phyloP scores from a whole-genome alignment of 2,888 invertebrate species.

The Orthosia cruda region DNA sequence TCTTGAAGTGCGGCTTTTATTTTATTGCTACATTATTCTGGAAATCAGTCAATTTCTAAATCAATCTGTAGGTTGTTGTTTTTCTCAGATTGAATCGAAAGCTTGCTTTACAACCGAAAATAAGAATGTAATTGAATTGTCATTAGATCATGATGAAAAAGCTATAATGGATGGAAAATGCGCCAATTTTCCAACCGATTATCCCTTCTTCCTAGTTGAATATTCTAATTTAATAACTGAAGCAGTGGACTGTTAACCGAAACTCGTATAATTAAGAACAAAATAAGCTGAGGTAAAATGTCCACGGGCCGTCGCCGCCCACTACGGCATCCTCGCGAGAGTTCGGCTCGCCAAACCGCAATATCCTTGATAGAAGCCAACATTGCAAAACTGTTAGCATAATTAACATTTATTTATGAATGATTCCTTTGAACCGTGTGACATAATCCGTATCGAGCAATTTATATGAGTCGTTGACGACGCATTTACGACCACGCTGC shows the following conservation, averaged over 20 bases:
- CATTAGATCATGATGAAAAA: conserved; percentile 2
- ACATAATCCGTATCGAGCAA: conserved; percentile 54
- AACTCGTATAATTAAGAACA: conserved; percentile 43
- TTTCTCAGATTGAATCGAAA: not conserved
- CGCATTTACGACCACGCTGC: conserved; percentile 69
- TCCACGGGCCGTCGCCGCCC: conserved; percentile 21
- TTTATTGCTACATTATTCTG: conserved; percentile 34
- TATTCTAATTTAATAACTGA: conserved; percentile 41
- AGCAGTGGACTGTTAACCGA: conserved; percentile 16
- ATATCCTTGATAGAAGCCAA: conserved; percentile 61
- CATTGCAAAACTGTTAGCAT: conserved; percentile 61
- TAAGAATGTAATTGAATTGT: not conserved
- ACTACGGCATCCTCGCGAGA: conserved; percentile 3
- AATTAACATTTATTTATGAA: conserved; percentile 66
- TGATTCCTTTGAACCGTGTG: conserved; percentile 61
- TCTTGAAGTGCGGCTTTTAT: conserved; percentile 20
- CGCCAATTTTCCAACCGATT: conserved; percentile 7
- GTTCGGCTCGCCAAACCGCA: conserved; percentile 42
- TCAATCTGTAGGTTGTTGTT: not conserved
- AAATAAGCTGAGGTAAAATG: conserved; percentile 26
- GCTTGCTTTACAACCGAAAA: not conserved
- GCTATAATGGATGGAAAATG: conserved; percentile 10
- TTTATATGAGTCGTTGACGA: conserved; percentile 68
- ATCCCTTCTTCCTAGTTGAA: conserved; percentile 24
- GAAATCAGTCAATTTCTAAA: conserved; percentile 28